phyloP scores from a whole-genome alignment of 2,113 vertebrate species.

The Hypocryptadius cinnamomeus region DNA sequence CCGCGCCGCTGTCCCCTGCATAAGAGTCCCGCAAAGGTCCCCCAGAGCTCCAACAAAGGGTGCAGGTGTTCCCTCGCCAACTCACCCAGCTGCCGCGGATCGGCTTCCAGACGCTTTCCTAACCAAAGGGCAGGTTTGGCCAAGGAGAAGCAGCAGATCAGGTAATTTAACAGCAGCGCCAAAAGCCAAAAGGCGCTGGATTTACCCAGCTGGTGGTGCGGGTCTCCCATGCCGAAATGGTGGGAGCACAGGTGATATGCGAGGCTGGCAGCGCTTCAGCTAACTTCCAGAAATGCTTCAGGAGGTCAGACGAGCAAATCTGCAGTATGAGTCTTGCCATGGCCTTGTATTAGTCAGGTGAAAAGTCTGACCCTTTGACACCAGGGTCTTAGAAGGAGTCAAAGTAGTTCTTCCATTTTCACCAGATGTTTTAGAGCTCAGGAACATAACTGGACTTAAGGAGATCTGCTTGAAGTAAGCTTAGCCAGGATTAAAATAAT shows the following conservation, averaged over 20 bases:
- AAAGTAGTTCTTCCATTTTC: neutral
- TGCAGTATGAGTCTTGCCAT: neutral
- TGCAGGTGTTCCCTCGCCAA: neutral
- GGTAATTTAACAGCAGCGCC: neutral
- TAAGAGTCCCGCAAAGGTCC: neutral
- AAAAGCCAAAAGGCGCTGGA: neutral
- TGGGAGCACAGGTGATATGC: neutral
- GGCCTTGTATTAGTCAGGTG: neutral
- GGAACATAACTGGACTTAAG: neutral
- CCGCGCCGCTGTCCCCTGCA: rapidly evolving
- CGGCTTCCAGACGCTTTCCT: neutral
- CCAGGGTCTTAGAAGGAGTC: neutral
- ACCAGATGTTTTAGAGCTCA: neutral
- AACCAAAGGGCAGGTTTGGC: neutral
- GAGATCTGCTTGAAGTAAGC: neutral
- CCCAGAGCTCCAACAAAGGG: neutral
- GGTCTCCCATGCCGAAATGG: neutral
- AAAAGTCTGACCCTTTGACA: neutral
- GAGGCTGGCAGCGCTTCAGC: rapidly evolving
- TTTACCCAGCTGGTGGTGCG: neutral
- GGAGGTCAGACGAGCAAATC: neutral
- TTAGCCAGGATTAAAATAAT: neutral
- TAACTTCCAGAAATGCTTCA: neutral
- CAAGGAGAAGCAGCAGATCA: neutral
- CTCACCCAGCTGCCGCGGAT: neutral